A percentile compares a stretch with the other conserved stretches of the same genome.
These are phyloP conservation scores for Apocrypta bakeri DNA, from an alignment of 1,140 invertebrate species.

Conservation along the genomic window DNA sequence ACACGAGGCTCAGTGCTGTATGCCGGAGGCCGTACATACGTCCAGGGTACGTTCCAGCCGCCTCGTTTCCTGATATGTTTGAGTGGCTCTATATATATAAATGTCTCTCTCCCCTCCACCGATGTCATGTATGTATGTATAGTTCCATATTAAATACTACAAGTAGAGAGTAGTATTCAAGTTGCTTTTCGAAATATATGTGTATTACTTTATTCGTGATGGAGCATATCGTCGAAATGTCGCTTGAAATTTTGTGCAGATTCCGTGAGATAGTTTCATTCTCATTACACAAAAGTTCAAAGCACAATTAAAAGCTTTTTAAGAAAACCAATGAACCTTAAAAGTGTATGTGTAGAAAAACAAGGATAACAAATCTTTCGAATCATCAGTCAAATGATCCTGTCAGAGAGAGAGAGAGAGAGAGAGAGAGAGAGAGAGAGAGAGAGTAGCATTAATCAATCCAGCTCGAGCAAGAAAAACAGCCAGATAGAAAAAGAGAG, in stretches of 20 bases:
- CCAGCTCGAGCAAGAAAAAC: conserved; percentile 19
- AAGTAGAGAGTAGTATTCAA: neutral
- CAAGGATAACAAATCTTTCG: no score
- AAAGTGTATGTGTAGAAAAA: no score
- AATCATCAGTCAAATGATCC: neutral
- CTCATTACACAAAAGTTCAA: no score
- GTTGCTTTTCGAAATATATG: neutral
- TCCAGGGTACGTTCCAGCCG: neutral
- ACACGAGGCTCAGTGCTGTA: conserved; percentile 78
- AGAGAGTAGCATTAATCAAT: neutral
- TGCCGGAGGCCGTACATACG: conserved; percentile 71
- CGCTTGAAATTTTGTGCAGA: no score
- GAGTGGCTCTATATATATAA: neutral
- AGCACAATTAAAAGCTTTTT: no score
- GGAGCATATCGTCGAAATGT: no score
- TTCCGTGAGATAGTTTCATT: no score
- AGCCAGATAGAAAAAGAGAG: neutral
- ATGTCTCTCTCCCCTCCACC: neutral
- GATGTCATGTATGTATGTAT: neutral
- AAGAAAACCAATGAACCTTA: no score
- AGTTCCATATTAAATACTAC: no score
- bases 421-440: neutral
- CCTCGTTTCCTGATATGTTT: no score
- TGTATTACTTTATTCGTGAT: neutral
- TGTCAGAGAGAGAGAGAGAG: conserved; percentile 19